Evolutionary conservation across 2,888 invertebrate species (phyloP).

Genomic region (Escarpia spicata): DNA sequence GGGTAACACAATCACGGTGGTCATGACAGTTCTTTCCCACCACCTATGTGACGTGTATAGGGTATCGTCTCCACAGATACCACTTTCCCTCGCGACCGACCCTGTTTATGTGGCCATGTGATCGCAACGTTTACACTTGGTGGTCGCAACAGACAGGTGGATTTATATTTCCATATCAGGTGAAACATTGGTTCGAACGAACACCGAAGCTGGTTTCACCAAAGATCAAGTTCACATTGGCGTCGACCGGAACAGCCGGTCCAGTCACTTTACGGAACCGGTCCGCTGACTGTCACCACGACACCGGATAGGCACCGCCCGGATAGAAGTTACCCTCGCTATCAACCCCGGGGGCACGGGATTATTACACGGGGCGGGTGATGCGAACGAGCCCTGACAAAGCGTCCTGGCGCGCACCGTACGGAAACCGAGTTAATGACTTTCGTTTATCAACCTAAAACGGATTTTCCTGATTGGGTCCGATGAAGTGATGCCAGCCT

Average conservation of each 20-base stretch:
- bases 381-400: not conserved
- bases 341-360: not conserved
- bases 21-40: not conserved
- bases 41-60: not conserved
- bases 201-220: not conserved
- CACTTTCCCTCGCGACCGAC: not conserved
- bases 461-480: not conserved
- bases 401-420: not conserved
- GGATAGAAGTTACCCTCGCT: not conserved
- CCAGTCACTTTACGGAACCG: not conserved
- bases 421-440: not conserved
- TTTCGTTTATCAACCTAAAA: not conserved
- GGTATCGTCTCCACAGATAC: not conserved
- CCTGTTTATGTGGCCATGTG: not conserved
- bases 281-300: not conserved
- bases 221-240: not conserved
- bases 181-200: not conserved
- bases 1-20: not conserved
- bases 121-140: not conserved
- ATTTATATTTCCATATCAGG: not conserved
- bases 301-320: not conserved
- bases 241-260: not conserved
- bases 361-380: not conserved
- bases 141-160: not conserved
- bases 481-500: not conserved